phyloP scores from a whole-genome alignment of 2,113 vertebrate genomes.

The Oxyruncus cristatus region DNA sequence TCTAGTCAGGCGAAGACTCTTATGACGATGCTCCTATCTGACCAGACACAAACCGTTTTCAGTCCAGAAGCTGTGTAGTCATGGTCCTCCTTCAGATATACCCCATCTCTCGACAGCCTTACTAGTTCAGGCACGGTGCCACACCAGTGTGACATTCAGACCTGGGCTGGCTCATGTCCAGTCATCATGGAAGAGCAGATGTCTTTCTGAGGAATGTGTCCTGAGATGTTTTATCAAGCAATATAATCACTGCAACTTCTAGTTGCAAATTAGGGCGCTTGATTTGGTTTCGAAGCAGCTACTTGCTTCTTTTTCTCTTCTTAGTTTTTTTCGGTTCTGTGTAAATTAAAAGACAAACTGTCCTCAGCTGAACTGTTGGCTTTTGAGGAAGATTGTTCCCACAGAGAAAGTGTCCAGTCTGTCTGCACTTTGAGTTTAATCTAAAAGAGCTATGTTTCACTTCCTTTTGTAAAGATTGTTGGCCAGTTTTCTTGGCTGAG shows the following conservation, averaged over 20 bases:
- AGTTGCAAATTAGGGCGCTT: background rate
- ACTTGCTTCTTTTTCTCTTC: fast-evolving
- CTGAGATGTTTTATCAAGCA: background rate
- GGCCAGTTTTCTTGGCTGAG: background rate
- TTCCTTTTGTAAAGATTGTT: background rate
- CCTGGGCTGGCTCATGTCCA: background rate
- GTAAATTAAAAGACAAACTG: background rate
- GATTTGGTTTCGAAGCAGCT: background rate
- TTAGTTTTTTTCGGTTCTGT: fast-evolving
- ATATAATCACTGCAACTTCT: fast-evolving
- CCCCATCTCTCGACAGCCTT: background rate
- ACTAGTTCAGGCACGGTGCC: background rate
- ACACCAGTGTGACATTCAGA: too few relatives aligned
- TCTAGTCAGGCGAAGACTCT: background rate
- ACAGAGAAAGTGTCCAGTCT: background rate
- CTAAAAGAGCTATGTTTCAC: background rate
- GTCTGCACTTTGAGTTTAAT: background rate
- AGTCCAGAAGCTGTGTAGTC: background rate
- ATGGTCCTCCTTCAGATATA: fast-evolving
- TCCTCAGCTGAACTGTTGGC: background rate
- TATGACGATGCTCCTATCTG: background rate
- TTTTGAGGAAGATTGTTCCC: background rate
- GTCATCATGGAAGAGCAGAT: fast-evolving
- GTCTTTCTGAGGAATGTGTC: background rate
- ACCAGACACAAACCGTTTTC: background rate